phyloP scores from a whole-genome alignment of 2,888 invertebrate species.

The Drosophila melanosoma region DNA sequence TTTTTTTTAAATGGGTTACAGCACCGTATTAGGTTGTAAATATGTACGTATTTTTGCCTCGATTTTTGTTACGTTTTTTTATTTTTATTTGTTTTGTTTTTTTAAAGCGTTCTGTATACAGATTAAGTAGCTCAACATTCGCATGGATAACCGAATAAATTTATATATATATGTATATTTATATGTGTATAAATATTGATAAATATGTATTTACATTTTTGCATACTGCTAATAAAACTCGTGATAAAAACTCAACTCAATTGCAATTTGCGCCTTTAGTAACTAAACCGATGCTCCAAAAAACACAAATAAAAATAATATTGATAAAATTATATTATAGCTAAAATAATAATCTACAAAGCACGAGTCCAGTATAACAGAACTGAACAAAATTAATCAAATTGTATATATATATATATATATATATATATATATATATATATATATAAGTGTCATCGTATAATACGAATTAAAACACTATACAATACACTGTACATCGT shows the following conservation, averaged over 20 bases:
- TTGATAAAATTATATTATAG: constrained; percentile 33
- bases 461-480: constrained; percentile 2
- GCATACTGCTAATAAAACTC: constrained; percentile 43
- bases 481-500: constrained; percentile 8
- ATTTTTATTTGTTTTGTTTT: constrained; percentile 1
- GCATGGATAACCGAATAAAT: constrained; percentile 51
- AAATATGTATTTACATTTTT: constrained; percentile 43
- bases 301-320: constrained; percentile 32
- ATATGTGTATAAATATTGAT: constrained; percentile 21
- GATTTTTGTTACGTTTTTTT: constrained; percentile 10
- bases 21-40: constrained; percentile 53
- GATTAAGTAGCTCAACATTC: constrained; percentile 71
- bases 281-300: constrained; percentile 65
- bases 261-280: constrained; percentile 57
- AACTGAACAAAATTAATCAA: constrained; percentile 25
- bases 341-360: constrained; percentile 43
- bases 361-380: constrained; percentile 31
- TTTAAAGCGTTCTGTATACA: constrained; percentile 48
- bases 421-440: constrained; percentile 8
- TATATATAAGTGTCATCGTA: constrained; percentile 16
- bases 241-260: constrained; percentile 47
- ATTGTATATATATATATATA: constrained; percentile 16
- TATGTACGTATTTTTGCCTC: constrained; percentile 28
- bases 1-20: constrained; percentile 45
- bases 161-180: constrained; percentile 39